Base-by-base conservation (phyloP, 2,797 vertebrate genomes). In the Ctenosaura bakeri region DNA sequence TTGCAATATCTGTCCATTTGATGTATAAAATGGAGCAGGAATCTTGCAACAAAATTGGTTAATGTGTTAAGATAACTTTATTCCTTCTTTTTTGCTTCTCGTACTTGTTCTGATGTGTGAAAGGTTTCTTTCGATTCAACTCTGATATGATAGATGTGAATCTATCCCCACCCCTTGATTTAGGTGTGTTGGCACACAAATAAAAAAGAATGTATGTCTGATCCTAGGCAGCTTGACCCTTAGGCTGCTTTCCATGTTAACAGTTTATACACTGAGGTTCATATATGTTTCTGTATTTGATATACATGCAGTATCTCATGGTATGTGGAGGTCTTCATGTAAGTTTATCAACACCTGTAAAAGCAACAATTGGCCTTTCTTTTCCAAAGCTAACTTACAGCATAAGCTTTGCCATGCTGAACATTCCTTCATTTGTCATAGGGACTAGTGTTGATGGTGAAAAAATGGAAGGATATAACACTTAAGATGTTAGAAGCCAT, bases 351-450 rank as follows among this genome's bases (percentile, higher is more conserved):
- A 14, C 46, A 38, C 56, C 26, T 62, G 14, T 50, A 77, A 35
- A 82, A 78, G 73, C 74, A 77, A 26, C 38, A 76, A 35, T 89
- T 78, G 29, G 16, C 35, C 69, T 85, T 87, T 64, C 14, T 16
- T 14, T 79, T 79, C 64, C n/a, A 66, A 46, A 79, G 29, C 4
- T 80, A 69, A 88, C n/a, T 78, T 69, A 9, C 35, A 78, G 73
- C 42, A 69, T 46, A 69, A 35, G 8, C 52, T 56, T 62, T 42
- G 77, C 13, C 20, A 22, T 50, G 77, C 38, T 50, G 29, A 54
- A 35, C n/a, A 4, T 89, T 52, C 46, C 26, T 84, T 32, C n/a
- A 38, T 78, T 54, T 69, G 18, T 50, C 35, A 50, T 56, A 7
- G 18, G 8, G 26, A 62, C 54, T 13, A 24, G 9, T 50, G 13